These are phyloP conservation scores for Thymallus thymallus DNA, from an alignment of 2,113 vertebrate genomes.

Conservation along the genomic window DNA sequence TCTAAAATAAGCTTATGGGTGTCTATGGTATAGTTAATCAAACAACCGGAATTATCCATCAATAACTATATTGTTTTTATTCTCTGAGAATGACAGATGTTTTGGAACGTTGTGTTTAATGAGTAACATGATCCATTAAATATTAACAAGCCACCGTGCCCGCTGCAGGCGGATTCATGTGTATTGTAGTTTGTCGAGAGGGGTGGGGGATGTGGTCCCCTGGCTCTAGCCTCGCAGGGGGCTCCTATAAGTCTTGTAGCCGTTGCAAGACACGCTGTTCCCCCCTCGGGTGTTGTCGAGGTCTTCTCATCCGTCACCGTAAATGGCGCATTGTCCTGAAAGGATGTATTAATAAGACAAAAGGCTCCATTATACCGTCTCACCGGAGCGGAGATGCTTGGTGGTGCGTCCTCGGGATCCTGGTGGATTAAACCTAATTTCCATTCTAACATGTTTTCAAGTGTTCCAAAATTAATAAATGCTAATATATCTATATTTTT, in stretches of 20 bases:
- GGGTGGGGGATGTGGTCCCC: slow-evolving; percentile 20
- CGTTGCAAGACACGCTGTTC: slow-evolving; percentile 55
- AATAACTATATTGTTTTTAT: too few relatives aligned
- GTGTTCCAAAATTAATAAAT: neutral
- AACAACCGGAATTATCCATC: too few relatives aligned
- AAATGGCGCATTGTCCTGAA: slow-evolving; percentile 71
- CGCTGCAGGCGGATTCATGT: slow-evolving; percentile 26
- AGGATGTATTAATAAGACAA: slow-evolving; percentile 77
- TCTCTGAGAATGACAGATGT: slow-evolving; percentile 23
- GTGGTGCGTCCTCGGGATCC: neutral
- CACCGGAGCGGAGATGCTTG: neutral
- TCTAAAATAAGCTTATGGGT: neutral
- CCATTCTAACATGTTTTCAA: neutral
- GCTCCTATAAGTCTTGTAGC: slow-evolving; percentile 36
- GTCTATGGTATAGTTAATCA: too few relatives aligned
- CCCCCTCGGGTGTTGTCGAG: slow-evolving; percentile 61
- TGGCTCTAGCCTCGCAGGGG: slow-evolving; percentile 16
- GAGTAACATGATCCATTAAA: slow-evolving; percentile 57
- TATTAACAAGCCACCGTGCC: slow-evolving; percentile 51
- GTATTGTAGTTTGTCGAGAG: slow-evolving; percentile 35
- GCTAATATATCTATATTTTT: too few relatives aligned
- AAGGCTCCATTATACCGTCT: slow-evolving; percentile 67
- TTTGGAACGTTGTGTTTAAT: slow-evolving; percentile 41
- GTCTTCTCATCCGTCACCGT: slow-evolving; percentile 73
- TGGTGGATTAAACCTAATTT: neutral